These are phyloP conservation scores for Sylvilagus bachmani DNA, from an alignment of 2,113 vertebrate species.

Conservation along the genomic window DNA sequence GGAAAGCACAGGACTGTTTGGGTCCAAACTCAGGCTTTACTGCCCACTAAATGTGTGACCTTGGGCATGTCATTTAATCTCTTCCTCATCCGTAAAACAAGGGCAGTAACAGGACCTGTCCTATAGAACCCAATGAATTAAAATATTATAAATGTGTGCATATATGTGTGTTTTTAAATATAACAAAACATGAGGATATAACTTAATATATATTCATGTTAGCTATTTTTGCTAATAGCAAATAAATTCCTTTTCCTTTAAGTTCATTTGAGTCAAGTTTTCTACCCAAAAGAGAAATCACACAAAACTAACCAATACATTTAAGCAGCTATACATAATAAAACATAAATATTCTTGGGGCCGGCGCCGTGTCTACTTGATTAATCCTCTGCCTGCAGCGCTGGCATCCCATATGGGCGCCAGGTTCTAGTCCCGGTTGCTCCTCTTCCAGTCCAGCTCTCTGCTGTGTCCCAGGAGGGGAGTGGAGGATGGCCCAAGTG, in stretches of 20 bases:
- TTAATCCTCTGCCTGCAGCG: neutral
- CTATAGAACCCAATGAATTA: neutral
- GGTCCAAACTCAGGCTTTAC: neutral
- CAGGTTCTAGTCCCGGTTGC: no score
- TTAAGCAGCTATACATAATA: neutral
- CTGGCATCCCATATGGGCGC: no score
- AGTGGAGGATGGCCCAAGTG: no score
- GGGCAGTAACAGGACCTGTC: neutral
- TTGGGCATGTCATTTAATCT: neutral
- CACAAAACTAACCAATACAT: neutral
- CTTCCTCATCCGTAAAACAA: slow-evolving; percentile 23
- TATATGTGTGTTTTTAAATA: neutral
- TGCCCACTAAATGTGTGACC: neutral
- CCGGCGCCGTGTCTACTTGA: neutral
- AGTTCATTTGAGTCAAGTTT: neutral
- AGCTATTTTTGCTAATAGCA: slow-evolving; percentile 26
- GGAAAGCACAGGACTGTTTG: neutral
- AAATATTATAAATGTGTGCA: neutral
- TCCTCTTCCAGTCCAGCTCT: no score
- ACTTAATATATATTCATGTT: neutral
- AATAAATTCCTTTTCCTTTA: slow-evolving; percentile 19
- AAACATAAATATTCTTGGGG: neutral
- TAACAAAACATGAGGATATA: neutral
- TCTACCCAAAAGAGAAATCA: slow-evolving; percentile 37
- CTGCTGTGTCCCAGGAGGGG: no score